Conservation (phyloP, 2,797 vertebrate genomes). For the Monodelphis domestica region DNA sequence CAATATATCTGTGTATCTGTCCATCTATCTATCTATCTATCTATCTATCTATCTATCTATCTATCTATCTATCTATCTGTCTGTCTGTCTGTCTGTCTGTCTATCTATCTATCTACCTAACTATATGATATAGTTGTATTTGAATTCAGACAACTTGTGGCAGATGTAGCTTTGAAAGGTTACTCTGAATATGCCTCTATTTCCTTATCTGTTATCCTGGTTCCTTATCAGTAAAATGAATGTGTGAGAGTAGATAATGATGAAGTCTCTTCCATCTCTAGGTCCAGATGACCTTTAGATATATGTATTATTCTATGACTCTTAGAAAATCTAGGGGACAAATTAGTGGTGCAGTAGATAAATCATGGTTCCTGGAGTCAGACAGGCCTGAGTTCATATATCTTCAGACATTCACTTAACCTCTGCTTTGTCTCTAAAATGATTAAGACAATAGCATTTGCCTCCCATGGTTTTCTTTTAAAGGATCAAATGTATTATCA, state of each 20-base stretch:
- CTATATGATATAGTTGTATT: fast-evolving
- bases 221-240: background rate
- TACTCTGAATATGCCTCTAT: background rate
- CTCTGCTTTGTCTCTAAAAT: background rate
- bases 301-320: background rate
- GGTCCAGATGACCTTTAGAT: background rate
- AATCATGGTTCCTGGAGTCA: background rate
- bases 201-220: background rate
- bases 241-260: too few species aligned
- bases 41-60: too few species aligned
- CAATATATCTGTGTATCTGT: too few species aligned
- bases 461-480: background rate
- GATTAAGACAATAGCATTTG: background rate
- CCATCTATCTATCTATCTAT: too few species aligned
- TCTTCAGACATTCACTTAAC: background rate
- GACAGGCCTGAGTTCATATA: background rate
- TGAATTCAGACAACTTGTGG: background rate
- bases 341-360: background rate
- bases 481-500: conserved; percentile 25
- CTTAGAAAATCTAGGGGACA: background rate
- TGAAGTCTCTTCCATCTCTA: background rate
- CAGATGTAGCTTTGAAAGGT: background rate
- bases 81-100: too few species aligned
- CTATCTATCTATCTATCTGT: too few species aligned
- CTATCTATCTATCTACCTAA: too few species aligned